A percentile compares a stretch with the other conserved stretches of the same genome.
Conservation (phyloP, 2,113 vertebrate genomes). For the Phoxinus phoxinus region DNA sequence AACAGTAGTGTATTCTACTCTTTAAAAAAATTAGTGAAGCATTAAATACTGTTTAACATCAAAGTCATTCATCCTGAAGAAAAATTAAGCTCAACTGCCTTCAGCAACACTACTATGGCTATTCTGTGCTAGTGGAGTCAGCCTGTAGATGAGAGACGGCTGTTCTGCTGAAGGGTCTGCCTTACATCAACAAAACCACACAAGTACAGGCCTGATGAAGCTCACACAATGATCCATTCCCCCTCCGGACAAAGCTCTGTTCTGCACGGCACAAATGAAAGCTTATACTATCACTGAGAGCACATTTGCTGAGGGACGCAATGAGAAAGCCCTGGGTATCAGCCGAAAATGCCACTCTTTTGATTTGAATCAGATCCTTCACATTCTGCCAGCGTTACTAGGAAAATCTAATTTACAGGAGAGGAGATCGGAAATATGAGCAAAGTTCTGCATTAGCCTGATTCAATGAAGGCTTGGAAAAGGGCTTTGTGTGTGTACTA, state of each 20-base stretch:
- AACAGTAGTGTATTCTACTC: neutral
- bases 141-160: neutral
- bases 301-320: neutral
- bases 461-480: constrained; percentile 34
- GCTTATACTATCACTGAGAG: constrained; percentile 20
- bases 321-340: neutral
- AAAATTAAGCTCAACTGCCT: neutral
- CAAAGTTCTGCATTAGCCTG: constrained; percentile 33
- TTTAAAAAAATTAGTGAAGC: neutral
- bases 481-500: constrained; percentile 36
- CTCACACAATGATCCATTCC: constrained; percentile 8
- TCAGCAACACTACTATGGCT: neutral
- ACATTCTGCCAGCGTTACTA: constrained; percentile 7
- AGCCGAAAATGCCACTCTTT: constrained; percentile 7
- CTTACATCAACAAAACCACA: constrained; percentile 36
- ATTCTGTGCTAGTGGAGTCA: neutral
- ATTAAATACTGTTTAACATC: neutral
- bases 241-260: constrained; percentile 20
- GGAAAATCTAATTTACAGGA: constrained; percentile 38
- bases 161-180: constrained; percentile 34
- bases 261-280: neutral
- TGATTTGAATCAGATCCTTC: constrained; percentile 26
- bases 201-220: neutral
- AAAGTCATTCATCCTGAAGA: neutral
- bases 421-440: constrained; percentile 36